phyloP scores from a whole-genome alignment of 2,797 vertebrate genomes.

The Podargus strigoides region DNA sequence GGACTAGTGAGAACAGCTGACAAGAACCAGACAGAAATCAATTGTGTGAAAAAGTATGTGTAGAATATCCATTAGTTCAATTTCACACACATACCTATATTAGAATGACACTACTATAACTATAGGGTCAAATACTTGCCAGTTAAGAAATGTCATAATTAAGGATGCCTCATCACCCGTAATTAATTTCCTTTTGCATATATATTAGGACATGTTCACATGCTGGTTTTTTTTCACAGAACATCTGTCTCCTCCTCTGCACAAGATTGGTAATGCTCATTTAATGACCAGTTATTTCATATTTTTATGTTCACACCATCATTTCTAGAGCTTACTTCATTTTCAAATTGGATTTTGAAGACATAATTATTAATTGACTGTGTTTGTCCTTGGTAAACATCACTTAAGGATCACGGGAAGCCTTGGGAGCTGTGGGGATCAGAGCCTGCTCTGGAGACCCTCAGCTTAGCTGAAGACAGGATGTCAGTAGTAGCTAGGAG shows the following conservation, averaged over 20 bases:
- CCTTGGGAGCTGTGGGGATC: neutral
- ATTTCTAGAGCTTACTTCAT: neutral
- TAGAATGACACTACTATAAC: neutral
- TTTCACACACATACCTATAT: neutral
- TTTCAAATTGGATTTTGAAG: neutral
- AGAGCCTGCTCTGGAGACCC: neutral
- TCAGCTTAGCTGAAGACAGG: neutral
- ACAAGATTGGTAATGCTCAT: neutral
- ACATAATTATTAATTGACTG: neutral
- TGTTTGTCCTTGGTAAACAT: neutral
- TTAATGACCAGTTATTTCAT: neutral
- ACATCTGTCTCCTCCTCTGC: neutral
- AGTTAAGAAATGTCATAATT: neutral
- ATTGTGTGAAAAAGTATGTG: neutral
- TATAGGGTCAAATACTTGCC: neutral
- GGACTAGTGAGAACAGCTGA: neutral
- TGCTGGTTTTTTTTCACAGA: neutral
- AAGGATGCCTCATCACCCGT: neutral
- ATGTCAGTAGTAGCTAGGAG: rapidly evolving
- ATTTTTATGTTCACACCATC: neutral
- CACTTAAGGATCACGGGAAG: neutral
- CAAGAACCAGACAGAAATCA: neutral
- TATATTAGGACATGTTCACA: neutral
- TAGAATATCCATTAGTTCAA: neutral
- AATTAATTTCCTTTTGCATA: neutral